Percentiles rank a stretch among this genome's conserved stretches.
Conservation (phyloP, 2,797 vertebrate genomes). For the Falco peregrinus region DNA sequence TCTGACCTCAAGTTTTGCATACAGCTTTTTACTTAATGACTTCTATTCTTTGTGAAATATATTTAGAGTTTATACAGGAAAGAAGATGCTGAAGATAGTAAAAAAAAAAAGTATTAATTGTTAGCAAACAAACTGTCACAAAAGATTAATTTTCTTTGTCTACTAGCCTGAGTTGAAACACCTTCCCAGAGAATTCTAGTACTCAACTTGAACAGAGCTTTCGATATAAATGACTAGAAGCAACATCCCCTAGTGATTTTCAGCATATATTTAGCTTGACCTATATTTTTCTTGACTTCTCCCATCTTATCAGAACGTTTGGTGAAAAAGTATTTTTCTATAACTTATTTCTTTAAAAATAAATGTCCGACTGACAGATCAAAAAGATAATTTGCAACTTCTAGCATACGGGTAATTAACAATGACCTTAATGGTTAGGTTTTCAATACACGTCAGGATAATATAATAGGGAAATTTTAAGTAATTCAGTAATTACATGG, state of each 20-base stretch:
- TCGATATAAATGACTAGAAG: slow-evolving; percentile 2
- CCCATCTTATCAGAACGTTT: not conserved
- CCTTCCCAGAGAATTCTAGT: not conserved
- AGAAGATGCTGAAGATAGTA: not conserved
- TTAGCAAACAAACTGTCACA: not conserved
- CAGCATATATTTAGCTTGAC: not conserved
- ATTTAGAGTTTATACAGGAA: not conserved
- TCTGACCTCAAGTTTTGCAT: not conserved
- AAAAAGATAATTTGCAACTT: not conserved
- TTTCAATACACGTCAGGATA: not conserved
- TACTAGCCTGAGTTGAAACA: not conserved
- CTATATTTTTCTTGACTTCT: not conserved
- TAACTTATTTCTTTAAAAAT: not conserved
- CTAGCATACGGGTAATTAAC: not conserved
- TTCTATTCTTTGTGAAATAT: not conserved
- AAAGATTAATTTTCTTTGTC: not conserved
- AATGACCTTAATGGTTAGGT: not conserved
- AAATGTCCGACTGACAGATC: not conserved
- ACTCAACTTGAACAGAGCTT: not conserved
- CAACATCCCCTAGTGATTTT: not conserved
- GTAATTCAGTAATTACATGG: not conserved
- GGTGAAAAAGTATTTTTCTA: not conserved
- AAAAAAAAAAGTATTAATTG: not conserved
- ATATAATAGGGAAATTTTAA: not conserved
- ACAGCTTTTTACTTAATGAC: not conserved